Conservation (phyloP, 2,888 invertebrate species). For the Anticlea derivata region DNA sequence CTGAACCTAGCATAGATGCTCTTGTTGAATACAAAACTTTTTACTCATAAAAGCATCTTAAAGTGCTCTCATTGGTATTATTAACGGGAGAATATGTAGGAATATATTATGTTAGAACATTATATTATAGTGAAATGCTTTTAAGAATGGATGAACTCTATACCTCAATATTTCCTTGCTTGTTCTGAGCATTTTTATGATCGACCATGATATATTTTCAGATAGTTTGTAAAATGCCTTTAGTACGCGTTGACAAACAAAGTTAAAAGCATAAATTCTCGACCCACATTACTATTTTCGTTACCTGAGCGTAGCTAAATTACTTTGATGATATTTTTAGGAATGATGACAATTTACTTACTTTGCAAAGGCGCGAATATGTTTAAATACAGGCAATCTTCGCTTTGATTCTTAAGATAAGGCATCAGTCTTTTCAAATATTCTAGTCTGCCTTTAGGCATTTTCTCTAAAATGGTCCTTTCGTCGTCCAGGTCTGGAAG, state of each 20-base stretch:
- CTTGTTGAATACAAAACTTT: background rate
- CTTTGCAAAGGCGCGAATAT: conserved; percentile 98
- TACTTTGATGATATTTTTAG: no score
- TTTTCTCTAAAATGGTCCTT: conserved; percentile 90
- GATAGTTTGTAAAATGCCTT: no score
- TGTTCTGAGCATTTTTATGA: no score
- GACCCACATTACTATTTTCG: no score
- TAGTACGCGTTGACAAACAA: no score
- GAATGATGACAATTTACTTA: conserved; percentile 75
- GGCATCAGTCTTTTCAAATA: conserved; percentile 95
- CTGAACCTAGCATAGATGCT: no score
- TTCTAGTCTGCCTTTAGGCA: conserved; percentile 95
- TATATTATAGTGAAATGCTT: background rate
- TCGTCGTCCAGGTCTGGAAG: conserved; percentile 93
- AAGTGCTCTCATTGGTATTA: background rate
- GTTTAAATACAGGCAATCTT: conserved; percentile 99
- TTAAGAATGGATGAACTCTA: background rate
- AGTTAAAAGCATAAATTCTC: no score
- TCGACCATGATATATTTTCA: no score
- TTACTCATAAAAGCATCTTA: background rate
- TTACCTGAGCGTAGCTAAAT: no score
- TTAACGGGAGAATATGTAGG: background rate
- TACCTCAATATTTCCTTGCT: no score
- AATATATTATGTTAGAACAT: background rate
- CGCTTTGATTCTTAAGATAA: conserved; percentile 96